These are phyloP conservation scores for Hesperia comma DNA, from an alignment of 2,888 invertebrate genomes.

Conservation along the genomic window DNA sequence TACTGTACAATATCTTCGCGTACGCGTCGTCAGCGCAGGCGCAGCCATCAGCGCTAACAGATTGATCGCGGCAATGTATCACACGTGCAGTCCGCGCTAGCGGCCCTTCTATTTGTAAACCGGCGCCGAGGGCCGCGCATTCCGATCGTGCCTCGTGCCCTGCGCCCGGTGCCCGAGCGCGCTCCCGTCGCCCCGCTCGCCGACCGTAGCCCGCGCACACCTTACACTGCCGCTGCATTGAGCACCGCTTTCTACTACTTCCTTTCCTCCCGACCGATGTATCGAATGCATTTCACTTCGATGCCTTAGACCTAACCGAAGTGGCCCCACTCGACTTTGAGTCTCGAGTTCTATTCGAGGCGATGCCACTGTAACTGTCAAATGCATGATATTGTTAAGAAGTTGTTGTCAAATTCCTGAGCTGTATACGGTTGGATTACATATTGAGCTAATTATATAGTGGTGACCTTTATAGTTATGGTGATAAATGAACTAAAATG, in stretches of 20 bases:
- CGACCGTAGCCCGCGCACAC: slow-evolving; percentile 43
- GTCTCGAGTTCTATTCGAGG: slow-evolving; percentile 58
- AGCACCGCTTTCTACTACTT: slow-evolving; percentile 49
- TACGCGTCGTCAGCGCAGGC: slow-evolving; percentile 56
- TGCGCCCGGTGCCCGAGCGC: slow-evolving; percentile 57
- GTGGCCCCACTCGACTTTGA: slow-evolving; percentile 46
- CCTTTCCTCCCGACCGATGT: slow-evolving; percentile 58
- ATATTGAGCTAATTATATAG: slow-evolving; percentile 10
- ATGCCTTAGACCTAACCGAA: slow-evolving; percentile 37
- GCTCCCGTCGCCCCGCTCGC: slow-evolving; percentile 52
- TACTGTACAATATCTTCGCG: slow-evolving; percentile 23
- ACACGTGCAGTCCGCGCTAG: slow-evolving; percentile 78
- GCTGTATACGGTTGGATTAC: slow-evolving; percentile 45
- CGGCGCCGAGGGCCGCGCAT: slow-evolving; percentile 81
- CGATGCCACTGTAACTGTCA: slow-evolving; percentile 66
- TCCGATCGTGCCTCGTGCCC: slow-evolving; percentile 76
- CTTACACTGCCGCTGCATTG: slow-evolving; percentile 58
- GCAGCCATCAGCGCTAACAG: slow-evolving; percentile 73
- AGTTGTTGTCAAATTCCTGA: slow-evolving; percentile 58
- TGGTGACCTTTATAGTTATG: background rate
- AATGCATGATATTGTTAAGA: slow-evolving; percentile 60
- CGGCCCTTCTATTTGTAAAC: slow-evolving; percentile 83
- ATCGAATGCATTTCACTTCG: slow-evolving; percentile 45
- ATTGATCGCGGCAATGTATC: slow-evolving; percentile 78
- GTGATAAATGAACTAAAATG: slow-evolving; percentile 5